Evolutionary conservation across 2,797 vertebrate genomes (phyloP).

Genomic region (Cheirogaleus major): DNA sequence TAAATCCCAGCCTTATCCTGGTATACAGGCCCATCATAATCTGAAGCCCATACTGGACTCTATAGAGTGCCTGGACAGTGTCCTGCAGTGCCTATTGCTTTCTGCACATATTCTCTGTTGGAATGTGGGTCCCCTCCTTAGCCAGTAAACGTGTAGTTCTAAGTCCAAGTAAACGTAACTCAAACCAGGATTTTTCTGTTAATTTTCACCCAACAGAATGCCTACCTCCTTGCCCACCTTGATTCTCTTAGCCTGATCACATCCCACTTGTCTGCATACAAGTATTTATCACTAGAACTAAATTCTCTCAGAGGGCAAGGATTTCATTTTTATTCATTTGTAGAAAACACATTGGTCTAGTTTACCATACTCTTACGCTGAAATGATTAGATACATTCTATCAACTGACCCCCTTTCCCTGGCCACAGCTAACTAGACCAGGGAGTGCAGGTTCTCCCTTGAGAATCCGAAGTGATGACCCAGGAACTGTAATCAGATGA

Average conservation of each 20-base stretch:
- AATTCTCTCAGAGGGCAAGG: background rate
- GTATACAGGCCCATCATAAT: background rate
- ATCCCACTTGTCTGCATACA: background rate
- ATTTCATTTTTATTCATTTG: background rate
- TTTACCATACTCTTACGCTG: background rate
- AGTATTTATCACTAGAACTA: background rate
- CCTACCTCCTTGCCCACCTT: background rate
- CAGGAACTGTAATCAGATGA: background rate
- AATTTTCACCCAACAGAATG: conserved; percentile 27
- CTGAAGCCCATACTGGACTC: background rate
- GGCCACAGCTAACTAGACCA: background rate
- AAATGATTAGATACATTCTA: background rate
- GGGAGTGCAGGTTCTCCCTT: background rate
- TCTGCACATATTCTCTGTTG: background rate
- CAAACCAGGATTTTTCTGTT: background rate
- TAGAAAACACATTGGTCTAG: background rate
- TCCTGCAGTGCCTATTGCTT: background rate
- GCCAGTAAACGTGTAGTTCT: background rate
- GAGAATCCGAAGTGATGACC: background rate
- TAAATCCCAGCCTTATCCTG: background rate
- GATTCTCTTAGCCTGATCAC: background rate
- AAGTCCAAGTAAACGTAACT: background rate
- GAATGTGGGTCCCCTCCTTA: background rate
- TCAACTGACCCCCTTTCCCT: background rate
- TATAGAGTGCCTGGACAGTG: background rate